Evolutionary conservation across 1,140 invertebrate species (phyloP).

Genomic region (Brachystomella parvula): DNA sequence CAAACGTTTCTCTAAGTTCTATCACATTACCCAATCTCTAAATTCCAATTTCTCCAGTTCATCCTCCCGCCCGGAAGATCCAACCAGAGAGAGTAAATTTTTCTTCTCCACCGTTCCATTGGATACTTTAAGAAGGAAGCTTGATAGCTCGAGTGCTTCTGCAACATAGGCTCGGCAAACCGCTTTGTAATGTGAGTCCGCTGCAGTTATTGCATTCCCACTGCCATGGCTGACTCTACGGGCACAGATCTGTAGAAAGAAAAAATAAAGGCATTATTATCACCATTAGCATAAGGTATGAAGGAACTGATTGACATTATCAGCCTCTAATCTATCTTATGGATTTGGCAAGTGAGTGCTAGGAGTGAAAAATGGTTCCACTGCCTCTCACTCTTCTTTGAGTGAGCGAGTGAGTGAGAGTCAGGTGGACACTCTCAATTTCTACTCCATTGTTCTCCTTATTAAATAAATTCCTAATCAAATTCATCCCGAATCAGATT

Average conservation of each 20-base stretch:
- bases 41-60: conserved; percentile 70
- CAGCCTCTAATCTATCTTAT: too few relatives aligned
- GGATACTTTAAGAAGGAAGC: conserved; percentile 76
- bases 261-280: conserved; percentile 11
- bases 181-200: conserved; percentile 77
- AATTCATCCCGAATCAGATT: too few relatives aligned
- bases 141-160: conserved; percentile 78
- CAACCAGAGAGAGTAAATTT: neutral
- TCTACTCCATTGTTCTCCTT: too few relatives aligned
- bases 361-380: too few relatives aligned
- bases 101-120: conserved; percentile 13
- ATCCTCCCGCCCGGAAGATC: conserved; percentile 39
- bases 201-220: conserved; percentile 41
- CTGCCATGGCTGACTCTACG: conserved; percentile 4
- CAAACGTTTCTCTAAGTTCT: too few relatives aligned
- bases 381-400: too few relatives aligned
- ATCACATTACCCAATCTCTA: conserved; percentile 81
- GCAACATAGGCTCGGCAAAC: conserved; percentile 82
- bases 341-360: too few relatives aligned
- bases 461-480: too few relatives aligned
- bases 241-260: conserved; percentile 16
- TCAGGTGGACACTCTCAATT: too few relatives aligned
- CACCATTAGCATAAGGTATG: too few relatives aligned
- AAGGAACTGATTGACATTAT: too few relatives aligned
- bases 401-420: too few relatives aligned